Evolutionary conservation across 2,113 vertebrate species (phyloP).

Genomic region (Ursus arctos): DNA sequence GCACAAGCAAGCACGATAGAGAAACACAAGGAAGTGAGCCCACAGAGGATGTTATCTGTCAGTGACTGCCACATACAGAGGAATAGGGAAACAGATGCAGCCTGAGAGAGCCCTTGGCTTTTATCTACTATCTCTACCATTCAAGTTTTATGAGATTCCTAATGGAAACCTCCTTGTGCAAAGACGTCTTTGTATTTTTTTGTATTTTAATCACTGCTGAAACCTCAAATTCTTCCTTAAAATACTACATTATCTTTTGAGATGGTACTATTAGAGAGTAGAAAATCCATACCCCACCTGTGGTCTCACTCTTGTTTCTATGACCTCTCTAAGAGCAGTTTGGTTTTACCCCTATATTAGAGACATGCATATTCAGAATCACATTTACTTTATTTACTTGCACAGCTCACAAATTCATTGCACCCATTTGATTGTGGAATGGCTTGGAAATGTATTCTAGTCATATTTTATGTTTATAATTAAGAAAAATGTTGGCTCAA

Average conservation of each 20-base stretch:
- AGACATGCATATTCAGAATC: constrained; percentile 45
- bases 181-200: background rate
- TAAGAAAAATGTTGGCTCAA: constrained; percentile 82
- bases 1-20: background rate
- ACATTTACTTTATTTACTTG: constrained; percentile 76
- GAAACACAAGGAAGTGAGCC: background rate
- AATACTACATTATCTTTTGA: background rate
- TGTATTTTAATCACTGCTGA: background rate
- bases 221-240: background rate
- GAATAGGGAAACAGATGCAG: background rate
- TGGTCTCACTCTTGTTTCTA: background rate
- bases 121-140: background rate
- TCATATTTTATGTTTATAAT: constrained; percentile 80
- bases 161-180: background rate
- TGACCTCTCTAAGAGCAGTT: background rate
- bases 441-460: constrained; percentile 77
- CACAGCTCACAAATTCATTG: constrained; percentile 70
- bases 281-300: background rate
- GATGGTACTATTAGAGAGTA: background rate
- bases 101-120: background rate
- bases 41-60: background rate
- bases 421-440: constrained; percentile 64
- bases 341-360: constrained; percentile 15
- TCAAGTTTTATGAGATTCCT: background rate
- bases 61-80: background rate